Conservation (phyloP, 2,113 vertebrate species). For the Microcebus lehilahytsara region DNA sequence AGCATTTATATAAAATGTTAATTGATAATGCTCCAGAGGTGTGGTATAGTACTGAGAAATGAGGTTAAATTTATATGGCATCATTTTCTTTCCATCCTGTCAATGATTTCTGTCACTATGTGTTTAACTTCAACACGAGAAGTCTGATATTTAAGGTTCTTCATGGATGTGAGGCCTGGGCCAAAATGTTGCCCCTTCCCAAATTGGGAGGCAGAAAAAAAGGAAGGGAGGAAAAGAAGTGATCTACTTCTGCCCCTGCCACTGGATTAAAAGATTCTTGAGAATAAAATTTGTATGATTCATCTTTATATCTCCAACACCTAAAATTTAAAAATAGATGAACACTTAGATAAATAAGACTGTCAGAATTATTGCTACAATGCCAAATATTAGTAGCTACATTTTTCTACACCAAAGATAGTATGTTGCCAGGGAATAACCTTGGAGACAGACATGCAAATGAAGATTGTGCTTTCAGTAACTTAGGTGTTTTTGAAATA, state of each 20-base stretch:
- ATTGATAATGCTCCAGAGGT: not conserved
- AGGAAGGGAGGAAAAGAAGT: not conserved
- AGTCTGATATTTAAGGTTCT: not conserved
- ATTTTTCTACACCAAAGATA: not conserved
- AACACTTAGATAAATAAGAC: not conserved
- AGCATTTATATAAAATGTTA: not conserved
- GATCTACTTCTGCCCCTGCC: not conserved
- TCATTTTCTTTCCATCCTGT: not conserved
- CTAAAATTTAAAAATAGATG: not conserved
- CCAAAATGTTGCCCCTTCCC: not conserved
- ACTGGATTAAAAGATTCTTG: not conserved
- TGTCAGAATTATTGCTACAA: not conserved
- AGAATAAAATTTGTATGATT: not conserved
- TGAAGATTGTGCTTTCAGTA: not conserved
- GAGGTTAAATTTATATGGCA: not conserved
- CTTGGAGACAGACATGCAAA: not conserved
- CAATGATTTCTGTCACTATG: not conserved
- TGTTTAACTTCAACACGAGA: not conserved
- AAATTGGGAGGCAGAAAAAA: not conserved
- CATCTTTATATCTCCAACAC: not conserved
- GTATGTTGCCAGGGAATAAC: not conserved
- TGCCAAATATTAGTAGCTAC: not conserved
- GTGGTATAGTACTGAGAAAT: not conserved
- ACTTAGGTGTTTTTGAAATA: not conserved
- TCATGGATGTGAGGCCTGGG: not conserved